phyloP scores from a whole-genome alignment of 2,888 invertebrate genomes.

The Cyrtodaria siliqua region DNA sequence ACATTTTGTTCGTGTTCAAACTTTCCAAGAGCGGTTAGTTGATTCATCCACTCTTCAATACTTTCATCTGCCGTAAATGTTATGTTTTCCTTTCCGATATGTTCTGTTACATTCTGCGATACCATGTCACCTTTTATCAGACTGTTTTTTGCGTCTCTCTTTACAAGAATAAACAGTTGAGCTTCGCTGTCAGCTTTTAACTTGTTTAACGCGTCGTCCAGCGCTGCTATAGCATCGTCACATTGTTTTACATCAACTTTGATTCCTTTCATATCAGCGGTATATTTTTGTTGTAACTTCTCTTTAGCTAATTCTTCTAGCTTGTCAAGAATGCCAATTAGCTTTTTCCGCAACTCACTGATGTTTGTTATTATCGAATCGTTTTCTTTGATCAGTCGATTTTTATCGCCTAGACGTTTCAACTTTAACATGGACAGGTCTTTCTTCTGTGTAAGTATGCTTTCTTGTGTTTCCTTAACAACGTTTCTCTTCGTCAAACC shows the following conservation, averaged over 20 bases:
- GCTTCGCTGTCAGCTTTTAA: constrained; percentile 36
- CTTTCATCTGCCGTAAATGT: constrained; percentile 49
- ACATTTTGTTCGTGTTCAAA: constrained; percentile 55
- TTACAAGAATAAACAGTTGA: constrained; percentile 46
- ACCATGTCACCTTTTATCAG: constrained; percentile 34
- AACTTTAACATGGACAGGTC: constrained; percentile 41
- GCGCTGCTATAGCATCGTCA: constrained; percentile 34
- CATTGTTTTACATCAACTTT: constrained; percentile 47
- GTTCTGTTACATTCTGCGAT: constrained; percentile 32
- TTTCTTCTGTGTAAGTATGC: constrained; percentile 34
- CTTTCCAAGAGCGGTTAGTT: constrained; percentile 41
- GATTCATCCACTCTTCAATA: constrained; percentile 46
- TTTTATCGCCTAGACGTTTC: constrained; percentile 43
- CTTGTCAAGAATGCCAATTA: constrained; percentile 51
- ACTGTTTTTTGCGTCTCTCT: constrained; percentile 41
- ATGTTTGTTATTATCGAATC: constrained; percentile 35
- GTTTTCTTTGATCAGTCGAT: constrained; percentile 30
- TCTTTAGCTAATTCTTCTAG: constrained; percentile 35
- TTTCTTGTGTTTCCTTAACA: constrained; percentile 42
- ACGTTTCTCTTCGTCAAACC: constrained; percentile 31
- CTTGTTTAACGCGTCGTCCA: constrained; percentile 44
- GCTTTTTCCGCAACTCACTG: constrained; percentile 19
- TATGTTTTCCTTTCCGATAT: constrained; percentile 42
- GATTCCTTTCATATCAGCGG: constrained; percentile 30
- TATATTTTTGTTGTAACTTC: constrained; percentile 38